Evolutionary conservation across 2,888 invertebrate genomes (phyloP).

Genomic region (Drosophila colorata): DNA sequence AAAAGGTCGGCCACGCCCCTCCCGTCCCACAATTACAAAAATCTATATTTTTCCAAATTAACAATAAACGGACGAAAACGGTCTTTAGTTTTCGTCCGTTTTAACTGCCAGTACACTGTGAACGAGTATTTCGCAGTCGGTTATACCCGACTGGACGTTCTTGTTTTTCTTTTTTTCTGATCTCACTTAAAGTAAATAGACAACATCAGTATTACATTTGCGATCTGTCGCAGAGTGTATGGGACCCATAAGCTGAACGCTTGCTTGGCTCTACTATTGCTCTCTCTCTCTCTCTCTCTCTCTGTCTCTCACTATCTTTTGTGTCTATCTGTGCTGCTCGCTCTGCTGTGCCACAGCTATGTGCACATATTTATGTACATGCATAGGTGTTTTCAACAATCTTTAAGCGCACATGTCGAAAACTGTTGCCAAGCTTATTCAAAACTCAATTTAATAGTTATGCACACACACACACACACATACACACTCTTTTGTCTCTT

Average conservation of each 20-base stretch:
- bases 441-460: constrained; percentile 20
- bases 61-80: too few relatives aligned
- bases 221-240: neutral
- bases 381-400: neutral
- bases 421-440: constrained; percentile 11
- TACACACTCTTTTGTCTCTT: constrained; percentile 13
- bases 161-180: too few relatives aligned
- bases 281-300: neutral
- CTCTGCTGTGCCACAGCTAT: constrained; percentile 12
- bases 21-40: too few relatives aligned
- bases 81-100: too few relatives aligned
- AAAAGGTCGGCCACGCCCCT: too few relatives aligned
- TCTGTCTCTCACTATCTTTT: too few relatives aligned
- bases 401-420: neutral
- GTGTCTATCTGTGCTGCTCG: neutral
- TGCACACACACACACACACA: constrained; percentile 18
- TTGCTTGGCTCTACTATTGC: constrained; percentile 5
- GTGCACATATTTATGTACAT: constrained; percentile 14
- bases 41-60: too few relatives aligned
- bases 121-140: too few relatives aligned
- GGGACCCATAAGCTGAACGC: constrained; percentile 2
- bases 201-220: neutral
- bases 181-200: too few relatives aligned
- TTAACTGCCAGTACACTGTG: too few relatives aligned
- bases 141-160: too few relatives aligned